Conservation (phyloP, 1,140 invertebrate genomes). For the Pseudomyrmex sp. region DNA sequence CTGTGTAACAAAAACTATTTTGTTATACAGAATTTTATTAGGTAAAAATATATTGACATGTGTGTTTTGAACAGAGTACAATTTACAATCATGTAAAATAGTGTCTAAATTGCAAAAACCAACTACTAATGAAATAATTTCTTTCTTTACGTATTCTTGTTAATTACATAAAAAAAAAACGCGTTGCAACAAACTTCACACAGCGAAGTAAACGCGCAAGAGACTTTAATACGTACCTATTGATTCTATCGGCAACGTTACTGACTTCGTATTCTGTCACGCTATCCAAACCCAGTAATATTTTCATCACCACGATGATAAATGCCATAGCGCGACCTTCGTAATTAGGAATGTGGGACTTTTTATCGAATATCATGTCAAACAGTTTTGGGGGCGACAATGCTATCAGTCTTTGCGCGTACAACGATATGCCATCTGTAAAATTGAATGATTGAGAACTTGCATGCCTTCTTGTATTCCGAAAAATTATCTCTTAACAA, state of each 20-base stretch:
- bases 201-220: no score
- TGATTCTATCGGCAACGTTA: constrained; percentile 83
- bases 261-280: constrained; percentile 87
- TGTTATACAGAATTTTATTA: no score
- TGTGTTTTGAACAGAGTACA: no score
- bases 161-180: no score
- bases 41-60: no score
- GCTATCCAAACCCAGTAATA: constrained; percentile 88
- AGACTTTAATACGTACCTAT: constrained; percentile 76
- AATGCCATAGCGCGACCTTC: constrained; percentile 88
- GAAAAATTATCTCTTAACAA: not conserved
- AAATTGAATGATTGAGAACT: constrained; percentile 32
- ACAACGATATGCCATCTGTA: constrained; percentile 79
- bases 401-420: constrained; percentile 81
- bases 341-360: constrained; percentile 84
- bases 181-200: no score
- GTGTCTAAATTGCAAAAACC: no score
- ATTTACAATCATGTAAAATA: no score
- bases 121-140: no score
- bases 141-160: no score
- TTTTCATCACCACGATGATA: constrained; percentile 88
- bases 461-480: no score
- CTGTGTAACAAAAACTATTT: no score
- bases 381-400: constrained; percentile 77
- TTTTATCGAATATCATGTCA: constrained; percentile 75